Base-by-base conservation (phyloP, 1,140 invertebrate species). In the Drosophila burlai region DNA sequence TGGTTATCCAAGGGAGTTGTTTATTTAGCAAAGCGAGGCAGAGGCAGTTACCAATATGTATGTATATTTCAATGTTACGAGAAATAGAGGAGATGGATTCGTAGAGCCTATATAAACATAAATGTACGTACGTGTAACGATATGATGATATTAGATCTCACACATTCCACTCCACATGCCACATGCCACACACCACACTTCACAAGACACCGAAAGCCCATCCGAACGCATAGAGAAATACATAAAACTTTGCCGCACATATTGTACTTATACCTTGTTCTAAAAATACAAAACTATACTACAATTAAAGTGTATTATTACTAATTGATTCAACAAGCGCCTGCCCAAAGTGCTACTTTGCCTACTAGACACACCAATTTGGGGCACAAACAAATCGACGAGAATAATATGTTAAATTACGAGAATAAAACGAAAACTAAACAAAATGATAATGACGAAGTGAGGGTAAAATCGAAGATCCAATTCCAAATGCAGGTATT, bases 1-100 rank as follows among this genome's bases (percentile, higher is more conserved):
- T 89, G 67, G 61, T 75, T 75, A 87, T 75, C 62, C 62, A n/a
- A 64, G 36, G 64, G 40, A 62, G 21, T 64, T 72, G 60, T 80
- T 79, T 47, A 89, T 71, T 83, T 80, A 71, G 38, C 54, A 54
- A 46, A 73, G 47, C 72, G 50, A 8, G 40, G 16, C 52, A 63
- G 42, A 52, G 57, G 50, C 57, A 80, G 64, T 64, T 69, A 59
- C 63, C 36, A 65, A 57, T 50, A 76, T 80, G 73, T 76, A 84
- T 90, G 69, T 87, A 81, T 83, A 87, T 87, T 83, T 83, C 74
- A 82, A 76, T 83, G 80, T 91, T 91, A 89, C 83, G 60, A 81
- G 62, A 66, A 61, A 61, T 64, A 76, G 63, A 64, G 73, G 42
- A 62, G 72, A 45, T 54, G 59, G 54, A 69, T 59, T 77, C 65